Evolutionary conservation across 2,888 invertebrate genomes (phyloP), one percentile per base, ranked within the genome.

Genomic region (Netelia inedita): DNA sequence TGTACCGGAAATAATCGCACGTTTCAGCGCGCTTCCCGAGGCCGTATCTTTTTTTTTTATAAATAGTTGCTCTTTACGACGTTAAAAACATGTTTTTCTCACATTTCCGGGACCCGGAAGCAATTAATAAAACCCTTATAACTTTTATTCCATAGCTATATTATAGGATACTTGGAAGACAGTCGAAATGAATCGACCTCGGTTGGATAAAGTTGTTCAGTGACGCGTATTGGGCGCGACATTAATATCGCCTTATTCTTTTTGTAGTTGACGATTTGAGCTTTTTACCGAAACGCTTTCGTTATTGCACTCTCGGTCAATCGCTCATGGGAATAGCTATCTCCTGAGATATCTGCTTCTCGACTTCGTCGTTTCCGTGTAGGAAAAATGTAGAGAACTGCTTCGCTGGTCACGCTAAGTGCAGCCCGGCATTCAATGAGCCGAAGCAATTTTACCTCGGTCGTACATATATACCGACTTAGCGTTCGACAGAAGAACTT

Each of bases 1-100:
- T 71, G 43, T 78, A 46, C 72, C 68, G 82, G 66, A 78, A 82
- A 78, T 73, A 78, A 66, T 53, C 76, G 41, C 79, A 72, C 71
- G 72, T 78, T 72, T 82, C 61, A 82, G 74, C 69, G 53, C 59
- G 66, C 43, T 35, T 21, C 72, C 59, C 72, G 43, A 21, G 57
- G 57, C 53, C 53, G 2, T 5, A 53, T 14, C 14, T 16, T 53
- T 16, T 16, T 53, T 53, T 35, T 16, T 35, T 35, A 35, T 35
- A 16, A 6, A 53, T 53, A 53, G n/a, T n/a, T n/a, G 16, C 14
- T 53, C 6, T 53, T 53, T 53, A 53, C 53, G n/a, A 6, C 53
- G 53, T 53, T 53, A 53, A 53, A 53, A n/a, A 3, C 53, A 53
- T 53, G n/a, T 53, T 53, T 53, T 14, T 53, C 16, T 53, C 53